A percentile compares a stretch with the other conserved stretches of the same genome.
Conservation (phyloP, 2,797 vertebrate species). For the Adrianichthys oophorus region DNA sequence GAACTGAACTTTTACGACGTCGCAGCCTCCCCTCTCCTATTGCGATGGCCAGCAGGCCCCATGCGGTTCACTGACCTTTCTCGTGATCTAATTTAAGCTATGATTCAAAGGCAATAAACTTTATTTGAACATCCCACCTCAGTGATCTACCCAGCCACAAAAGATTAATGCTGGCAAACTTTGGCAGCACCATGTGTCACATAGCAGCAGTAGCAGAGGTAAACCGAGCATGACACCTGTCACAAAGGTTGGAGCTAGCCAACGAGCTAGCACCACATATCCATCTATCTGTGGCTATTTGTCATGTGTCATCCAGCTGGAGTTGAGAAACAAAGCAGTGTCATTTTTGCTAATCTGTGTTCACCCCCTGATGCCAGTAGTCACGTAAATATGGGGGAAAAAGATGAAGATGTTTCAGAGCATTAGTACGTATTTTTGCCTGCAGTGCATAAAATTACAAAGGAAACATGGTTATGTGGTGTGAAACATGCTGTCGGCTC, state of each 20-base stretch:
- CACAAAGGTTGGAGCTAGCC: slow-evolving; percentile 59
- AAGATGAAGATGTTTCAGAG: slow-evolving; percentile 22
- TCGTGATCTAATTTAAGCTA: slow-evolving; percentile 6
- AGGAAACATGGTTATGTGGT: not conserved
- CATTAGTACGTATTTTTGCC: not conserved
- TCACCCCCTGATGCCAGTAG: slow-evolving; percentile 49
- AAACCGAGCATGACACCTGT: slow-evolving; percentile 73
- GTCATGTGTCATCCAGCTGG: slow-evolving; percentile 57
- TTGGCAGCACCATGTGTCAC: slow-evolving; percentile 48
- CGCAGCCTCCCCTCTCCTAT: slow-evolving; percentile 2
- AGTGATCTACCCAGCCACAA: slow-evolving; percentile 24
- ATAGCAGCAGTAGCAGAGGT: slow-evolving; percentile 29
- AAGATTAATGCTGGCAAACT: slow-evolving; percentile 35
- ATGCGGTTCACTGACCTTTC: not conserved
- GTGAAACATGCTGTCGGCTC: too few relatives aligned
- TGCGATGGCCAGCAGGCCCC: not conserved
- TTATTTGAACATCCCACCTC: slow-evolving; percentile 17
- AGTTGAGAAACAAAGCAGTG: slow-evolving; percentile 44
- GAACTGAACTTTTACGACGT: not conserved
- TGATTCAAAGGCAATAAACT: slow-evolving; percentile 19
- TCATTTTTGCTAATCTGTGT: slow-evolving; percentile 54
- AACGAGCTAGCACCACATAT: slow-evolving; percentile 50
- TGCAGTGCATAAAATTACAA: not conserved
- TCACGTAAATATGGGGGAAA: slow-evolving; percentile 32
- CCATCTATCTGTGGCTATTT: slow-evolving; percentile 50